Evolutionary conservation across 2,888 invertebrate species (phyloP).

Genomic region (Tachystola acroxantha): DNA sequence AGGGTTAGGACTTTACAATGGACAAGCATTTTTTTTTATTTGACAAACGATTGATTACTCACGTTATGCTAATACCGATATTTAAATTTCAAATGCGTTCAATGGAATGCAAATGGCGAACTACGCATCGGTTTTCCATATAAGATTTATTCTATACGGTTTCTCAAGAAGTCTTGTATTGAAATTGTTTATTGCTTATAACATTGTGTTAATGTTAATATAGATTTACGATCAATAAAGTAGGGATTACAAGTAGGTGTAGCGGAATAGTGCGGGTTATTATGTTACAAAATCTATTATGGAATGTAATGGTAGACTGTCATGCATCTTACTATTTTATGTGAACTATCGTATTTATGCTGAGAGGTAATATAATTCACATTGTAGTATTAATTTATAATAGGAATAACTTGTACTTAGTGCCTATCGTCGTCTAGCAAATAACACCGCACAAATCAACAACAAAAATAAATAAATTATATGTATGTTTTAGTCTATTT

Average conservation of each 20-base stretch:
- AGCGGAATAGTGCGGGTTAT: too few relatives aligned
- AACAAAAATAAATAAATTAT: too few relatives aligned
- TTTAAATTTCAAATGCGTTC: constrained; percentile 31
- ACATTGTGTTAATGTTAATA: constrained; percentile 21
- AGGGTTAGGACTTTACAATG: constrained; percentile 19
- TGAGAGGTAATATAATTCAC: too few relatives aligned
- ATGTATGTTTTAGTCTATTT: too few relatives aligned
- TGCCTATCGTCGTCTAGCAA: too few relatives aligned
- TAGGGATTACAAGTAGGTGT: constrained; percentile 7
- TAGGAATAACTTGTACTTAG: too few relatives aligned
- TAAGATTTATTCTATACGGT: constrained; percentile 18
- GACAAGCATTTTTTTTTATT: constrained; percentile 21
- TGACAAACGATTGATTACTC: constrained; percentile 44
- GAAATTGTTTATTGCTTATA: constrained; percentile 14
- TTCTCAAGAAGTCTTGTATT: constrained; percentile 19
- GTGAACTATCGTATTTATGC: too few relatives aligned
- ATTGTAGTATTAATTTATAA: too few relatives aligned
- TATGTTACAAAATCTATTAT: too few relatives aligned
- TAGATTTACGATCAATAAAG: constrained; percentile 18
- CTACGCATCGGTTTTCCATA: constrained; percentile 21
- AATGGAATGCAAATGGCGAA: constrained; percentile 27
- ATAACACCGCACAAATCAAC: too few relatives aligned
- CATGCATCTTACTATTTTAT: too few relatives aligned
- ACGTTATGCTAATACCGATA: constrained; percentile 40
- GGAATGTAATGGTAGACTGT: too few relatives aligned